These are phyloP conservation scores for Drosophila lowei DNA, from an alignment of 1,140 invertebrate genomes.

Conservation along the genomic window DNA sequence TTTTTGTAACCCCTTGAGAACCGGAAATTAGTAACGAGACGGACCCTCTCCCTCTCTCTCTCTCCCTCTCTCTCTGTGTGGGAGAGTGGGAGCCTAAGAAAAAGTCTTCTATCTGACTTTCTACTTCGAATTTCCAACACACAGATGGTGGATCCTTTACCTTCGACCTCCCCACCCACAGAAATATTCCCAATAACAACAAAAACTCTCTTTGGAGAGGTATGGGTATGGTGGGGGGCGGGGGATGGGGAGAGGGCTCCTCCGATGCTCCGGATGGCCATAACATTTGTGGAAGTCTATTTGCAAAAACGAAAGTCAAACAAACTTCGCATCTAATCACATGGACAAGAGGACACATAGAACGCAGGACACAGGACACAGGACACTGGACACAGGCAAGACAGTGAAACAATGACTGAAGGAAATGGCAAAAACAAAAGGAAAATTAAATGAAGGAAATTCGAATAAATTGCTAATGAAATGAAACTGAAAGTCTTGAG, in stretches of 20 bases:
- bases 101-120: conserved; percentile 17
- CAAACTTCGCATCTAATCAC: conserved; percentile 56
- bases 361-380: too few relatives aligned
- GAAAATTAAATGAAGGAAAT: too few relatives aligned
- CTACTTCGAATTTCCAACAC: too few relatives aligned
- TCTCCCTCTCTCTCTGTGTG: too few relatives aligned
- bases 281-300: conserved; percentile 76
- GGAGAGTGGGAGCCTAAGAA: neutral
- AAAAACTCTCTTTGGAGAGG: conserved; percentile 1
- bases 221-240: too few relatives aligned
- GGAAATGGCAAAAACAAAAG: neutral
- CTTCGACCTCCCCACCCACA: too few relatives aligned
- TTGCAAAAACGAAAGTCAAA: conserved; percentile 60
- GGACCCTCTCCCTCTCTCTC: neutral
- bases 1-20: conserved; percentile 46
- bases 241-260: conserved; percentile 18
- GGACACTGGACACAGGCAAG: neutral
- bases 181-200: conserved; percentile 18
- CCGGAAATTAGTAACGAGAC: conserved; percentile 50
- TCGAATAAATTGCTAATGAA: too few relatives aligned
- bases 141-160: too few relatives aligned
- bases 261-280: conserved; percentile 39
- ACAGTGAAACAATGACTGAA: conserved; percentile 15
- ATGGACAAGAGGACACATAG: neutral
- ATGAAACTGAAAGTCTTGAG: too few relatives aligned